Evolutionary conservation across 2,113 vertebrate genomes (phyloP).

Genomic region (Myotis davidii): DNA sequence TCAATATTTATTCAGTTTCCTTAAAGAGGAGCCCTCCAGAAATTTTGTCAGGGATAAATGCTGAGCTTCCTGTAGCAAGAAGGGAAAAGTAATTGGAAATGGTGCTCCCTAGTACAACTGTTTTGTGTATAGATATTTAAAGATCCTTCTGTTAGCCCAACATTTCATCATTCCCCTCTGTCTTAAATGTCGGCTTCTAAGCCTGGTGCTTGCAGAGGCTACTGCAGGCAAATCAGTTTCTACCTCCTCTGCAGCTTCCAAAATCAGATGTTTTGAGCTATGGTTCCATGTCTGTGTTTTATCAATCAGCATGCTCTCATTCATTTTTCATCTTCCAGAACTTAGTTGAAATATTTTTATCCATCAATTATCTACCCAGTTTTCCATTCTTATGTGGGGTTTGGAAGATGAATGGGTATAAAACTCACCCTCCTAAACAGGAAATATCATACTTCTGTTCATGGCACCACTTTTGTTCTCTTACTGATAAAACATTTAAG

Average conservation of each 20-base stretch:
- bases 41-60: conserved; percentile 13
- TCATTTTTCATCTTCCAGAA: not conserved
- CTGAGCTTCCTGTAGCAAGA: not conserved
- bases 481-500: not conserved
- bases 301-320: not conserved
- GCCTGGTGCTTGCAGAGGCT: not conserved
- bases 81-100: not conserved
- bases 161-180: not conserved
- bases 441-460: not conserved
- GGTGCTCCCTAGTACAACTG: not conserved
- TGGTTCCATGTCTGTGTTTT: not conserved
- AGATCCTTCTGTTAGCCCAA: not conserved
- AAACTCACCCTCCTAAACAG: not conserved
- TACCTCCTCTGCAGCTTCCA: not conserved
- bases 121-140: not conserved
- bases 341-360: not conserved
- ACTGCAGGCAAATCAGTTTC: not conserved
- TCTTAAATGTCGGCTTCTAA: not conserved
- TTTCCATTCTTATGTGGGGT: not conserved
- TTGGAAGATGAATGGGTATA: not conserved
- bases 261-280: not conserved
- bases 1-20: conserved; percentile 15
- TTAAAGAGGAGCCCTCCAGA: not conserved
- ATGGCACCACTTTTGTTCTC: not conserved
- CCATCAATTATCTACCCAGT: not conserved